Percentiles rank a stretch among this genome's conserved stretches.
Evolutionary conservation across 2,888 invertebrate genomes (phyloP).

Genomic region (Abrostola tripartita): DNA sequence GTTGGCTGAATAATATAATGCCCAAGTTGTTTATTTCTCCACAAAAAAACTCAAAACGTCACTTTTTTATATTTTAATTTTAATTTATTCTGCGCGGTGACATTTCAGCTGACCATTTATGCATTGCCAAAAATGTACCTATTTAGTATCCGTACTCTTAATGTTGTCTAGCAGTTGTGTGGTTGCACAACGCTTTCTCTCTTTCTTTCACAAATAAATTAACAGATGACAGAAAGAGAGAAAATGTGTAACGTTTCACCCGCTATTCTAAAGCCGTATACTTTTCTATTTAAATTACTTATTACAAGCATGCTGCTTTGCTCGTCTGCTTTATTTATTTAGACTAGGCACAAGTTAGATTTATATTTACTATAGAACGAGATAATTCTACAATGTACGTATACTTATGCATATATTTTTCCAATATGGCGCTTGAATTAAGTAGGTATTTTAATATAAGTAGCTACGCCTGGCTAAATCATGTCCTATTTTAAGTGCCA

Average conservation of each 20-base stretch:
- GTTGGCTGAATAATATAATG: conserved; percentile 53
- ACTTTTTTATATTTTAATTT: conserved; percentile 35
- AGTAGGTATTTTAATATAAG: not conserved
- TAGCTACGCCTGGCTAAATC: not conserved
- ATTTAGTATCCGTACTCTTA: not conserved
- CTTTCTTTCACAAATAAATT: too few relatives aligned
- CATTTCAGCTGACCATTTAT: too few relatives aligned
- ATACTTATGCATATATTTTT: conserved; percentile 1
- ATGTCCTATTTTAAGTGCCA: not conserved
- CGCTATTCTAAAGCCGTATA: too few relatives aligned
- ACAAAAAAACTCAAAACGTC: conserved; percentile 2
- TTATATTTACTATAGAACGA: not conserved
- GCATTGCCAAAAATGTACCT: conserved; percentile 14
- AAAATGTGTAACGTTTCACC: too few relatives aligned
- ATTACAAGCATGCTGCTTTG: not conserved
- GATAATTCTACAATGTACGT: not conserved
- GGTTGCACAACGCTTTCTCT: too few relatives aligned
- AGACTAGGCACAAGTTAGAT: conserved; percentile 1
- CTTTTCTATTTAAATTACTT: not conserved
- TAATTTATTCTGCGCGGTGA: conserved; percentile 16
- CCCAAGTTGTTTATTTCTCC: conserved; percentile 12
- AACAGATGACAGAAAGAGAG: too few relatives aligned
- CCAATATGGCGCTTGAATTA: not conserved
- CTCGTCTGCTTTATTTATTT: not conserved
- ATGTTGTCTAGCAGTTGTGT: too few relatives aligned